Evolutionary conservation across 2,888 invertebrate species (phyloP), one percentile per base, ranked within the genome.

Genomic region (Trissolcus brochymenae): DNA sequence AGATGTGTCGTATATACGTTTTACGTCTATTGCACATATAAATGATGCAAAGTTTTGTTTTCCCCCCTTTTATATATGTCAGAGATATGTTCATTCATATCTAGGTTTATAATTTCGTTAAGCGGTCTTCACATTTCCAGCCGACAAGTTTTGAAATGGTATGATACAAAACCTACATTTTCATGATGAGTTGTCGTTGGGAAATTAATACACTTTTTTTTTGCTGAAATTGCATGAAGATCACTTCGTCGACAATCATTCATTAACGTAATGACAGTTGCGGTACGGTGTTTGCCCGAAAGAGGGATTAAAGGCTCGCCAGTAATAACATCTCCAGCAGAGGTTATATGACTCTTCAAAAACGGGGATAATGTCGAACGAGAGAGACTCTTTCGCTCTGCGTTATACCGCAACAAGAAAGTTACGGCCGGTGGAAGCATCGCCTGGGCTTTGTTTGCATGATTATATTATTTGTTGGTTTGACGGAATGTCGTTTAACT

Each of bases 181-280:
- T 35, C 35, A 11, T 11, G 11, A 35, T 35, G 35, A 35, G 35
- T 35, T 35, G 35, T 35, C 35, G 35, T 35, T 35, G 11, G 11
- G 11, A 35, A 35, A 35, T 35, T 35, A 35, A 35, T 35, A 35
- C 9, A 35, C 35, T 35, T 35, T 35, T 35, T 35, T 11, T 7
- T 7, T 19, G 2, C 11, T 35, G 35, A 35, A 35, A 35, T 35
- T 35, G 35, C 35, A 11, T 35, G 35, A 11, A 35, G 35, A 35
- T 35, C 35, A 35, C 35, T 35, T 35, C 35, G 35, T 46, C 46
- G 7, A 46, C 54, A 53, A 55, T 72, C 57, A 50, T 65, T 72
- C 72, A 72, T 72, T 72, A 65, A 65, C 1, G 59, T 72, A 72
- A 72, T 65, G 55, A 65, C 50, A 53, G 57, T 43, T 59, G 64